Conservation (phyloP, 2,113 vertebrate species). For the Nibea coibor region DNA sequence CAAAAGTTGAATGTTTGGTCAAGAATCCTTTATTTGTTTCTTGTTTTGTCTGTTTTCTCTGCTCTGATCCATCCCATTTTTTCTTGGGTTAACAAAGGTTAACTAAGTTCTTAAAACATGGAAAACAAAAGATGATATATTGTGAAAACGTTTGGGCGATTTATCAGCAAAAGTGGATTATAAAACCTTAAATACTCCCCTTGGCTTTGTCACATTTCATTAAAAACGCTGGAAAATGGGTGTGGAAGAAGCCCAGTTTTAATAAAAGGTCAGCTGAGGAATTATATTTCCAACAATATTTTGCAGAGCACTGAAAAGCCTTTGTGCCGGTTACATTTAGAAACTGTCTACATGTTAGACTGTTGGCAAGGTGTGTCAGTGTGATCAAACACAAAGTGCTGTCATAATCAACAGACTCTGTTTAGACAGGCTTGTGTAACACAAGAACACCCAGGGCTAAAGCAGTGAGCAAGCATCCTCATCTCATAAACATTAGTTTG, state of each 20-base stretch:
- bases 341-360: neutral
- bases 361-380: neutral
- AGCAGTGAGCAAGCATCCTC: slow-evolving; percentile 2
- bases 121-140: neutral
- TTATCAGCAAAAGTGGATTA: neutral
- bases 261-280: neutral
- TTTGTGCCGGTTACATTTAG: neutral
- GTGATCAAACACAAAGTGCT: neutral
- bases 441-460: neutral
- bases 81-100: neutral
- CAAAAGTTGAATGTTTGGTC: neutral
- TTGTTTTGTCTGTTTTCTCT: neutral
- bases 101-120: neutral
- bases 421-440: neutral
- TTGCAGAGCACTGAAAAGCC: neutral
- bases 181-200: neutral
- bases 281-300: neutral
- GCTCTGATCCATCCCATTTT: neutral
- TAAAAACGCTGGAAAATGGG: neutral
- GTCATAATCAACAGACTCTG: neutral
- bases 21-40: neutral
- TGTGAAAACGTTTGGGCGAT: neutral
- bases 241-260: neutral
- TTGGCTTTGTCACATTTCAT: neutral
- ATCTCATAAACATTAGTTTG: neutral